phyloP scores from a whole-genome alignment of 1,140 invertebrate genomes.

The Antheraea mylitta region DNA sequence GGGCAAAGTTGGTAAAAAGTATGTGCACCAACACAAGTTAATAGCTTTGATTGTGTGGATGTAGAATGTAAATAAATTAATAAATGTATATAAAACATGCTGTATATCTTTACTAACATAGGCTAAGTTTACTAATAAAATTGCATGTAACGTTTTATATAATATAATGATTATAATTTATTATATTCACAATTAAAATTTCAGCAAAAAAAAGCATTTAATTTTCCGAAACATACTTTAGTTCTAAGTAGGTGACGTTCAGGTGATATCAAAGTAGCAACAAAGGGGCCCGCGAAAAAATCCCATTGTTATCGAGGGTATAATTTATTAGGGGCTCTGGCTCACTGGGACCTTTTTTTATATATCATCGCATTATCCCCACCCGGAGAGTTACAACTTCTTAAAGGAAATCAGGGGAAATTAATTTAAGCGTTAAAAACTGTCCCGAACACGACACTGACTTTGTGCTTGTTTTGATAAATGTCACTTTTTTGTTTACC shows the following conservation, averaged over 20 bases:
- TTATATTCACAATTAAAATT: no score
- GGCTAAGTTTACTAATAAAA: no score
- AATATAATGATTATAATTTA: no score
- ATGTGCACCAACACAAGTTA: no score
- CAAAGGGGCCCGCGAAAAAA: constrained; percentile 69
- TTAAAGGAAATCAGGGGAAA: constrained; percentile 76
- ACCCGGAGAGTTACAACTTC: constrained; percentile 76
- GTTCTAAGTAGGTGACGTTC: constrained; percentile 38
- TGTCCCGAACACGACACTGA: constrained; percentile 61
- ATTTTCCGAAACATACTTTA: background rate
- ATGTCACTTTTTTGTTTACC: constrained; percentile 30
- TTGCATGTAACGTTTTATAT: no score
- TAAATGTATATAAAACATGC: no score
- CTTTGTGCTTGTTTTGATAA: constrained; percentile 67
- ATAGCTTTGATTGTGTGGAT: no score
- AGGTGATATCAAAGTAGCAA: constrained; percentile 78
- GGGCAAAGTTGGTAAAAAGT: no score
- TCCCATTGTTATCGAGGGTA: constrained; percentile 78
- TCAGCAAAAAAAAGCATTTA: no score
- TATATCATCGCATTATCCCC: constrained; percentile 79
- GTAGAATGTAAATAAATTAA: no score
- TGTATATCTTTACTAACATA: no score
- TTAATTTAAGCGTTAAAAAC: constrained; percentile 76
- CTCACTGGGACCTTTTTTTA: constrained; percentile 76
- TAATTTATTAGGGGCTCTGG: constrained; percentile 75